Evolutionary conservation across 2,113 vertebrate species (phyloP), one percentile per base, ranked within the genome.

Genomic region (Misgurnus mizolepis): DNA sequence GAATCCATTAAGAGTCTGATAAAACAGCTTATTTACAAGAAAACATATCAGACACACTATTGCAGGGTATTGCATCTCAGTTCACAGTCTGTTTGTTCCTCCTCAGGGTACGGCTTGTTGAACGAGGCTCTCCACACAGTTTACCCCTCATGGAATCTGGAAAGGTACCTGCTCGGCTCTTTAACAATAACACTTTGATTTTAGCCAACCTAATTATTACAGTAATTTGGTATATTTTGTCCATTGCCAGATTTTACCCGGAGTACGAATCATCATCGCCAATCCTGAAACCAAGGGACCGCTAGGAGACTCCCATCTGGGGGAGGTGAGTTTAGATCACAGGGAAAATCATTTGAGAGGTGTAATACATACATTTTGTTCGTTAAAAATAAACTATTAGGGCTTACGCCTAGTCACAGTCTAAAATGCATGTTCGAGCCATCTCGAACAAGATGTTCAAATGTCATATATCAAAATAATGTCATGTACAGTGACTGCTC

Each of bases 221-320:
- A 47, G 15, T 45, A 58, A 70, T 7, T 53, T 53, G 39, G 5
- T 15, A 3, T 3, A 1, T 71, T 27, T 62, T 5, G 39, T 50
- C 11, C 15, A 22, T 40, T 81, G 71, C 78, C 74, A 99, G 98
- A 99, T 99, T 77, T 93, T 99, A 41, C 98, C 98, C 5, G 98
- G 98, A 58, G 97, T 99, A 70, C 95, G 97, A 56, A 97, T 99
- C 91, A 99, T 99, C 90, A 99, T 99, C 82, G 98, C 97, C 82
- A 99, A 99, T 89, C 97, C 98, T 5, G 98, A 99, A 92, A 99
- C 97, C 66, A 99, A 99, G 88, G 98, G 98, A 3, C 98, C 98
- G 0, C 87, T 99, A 85, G 98, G 98, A 86, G 98, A 99, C 91
- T 99, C 98, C 0, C 98, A 99, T 88, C 95, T 99, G 39, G 98